Conservation (phyloP, 2,888 invertebrate species). For the Argyresthia goedartella region DNA sequence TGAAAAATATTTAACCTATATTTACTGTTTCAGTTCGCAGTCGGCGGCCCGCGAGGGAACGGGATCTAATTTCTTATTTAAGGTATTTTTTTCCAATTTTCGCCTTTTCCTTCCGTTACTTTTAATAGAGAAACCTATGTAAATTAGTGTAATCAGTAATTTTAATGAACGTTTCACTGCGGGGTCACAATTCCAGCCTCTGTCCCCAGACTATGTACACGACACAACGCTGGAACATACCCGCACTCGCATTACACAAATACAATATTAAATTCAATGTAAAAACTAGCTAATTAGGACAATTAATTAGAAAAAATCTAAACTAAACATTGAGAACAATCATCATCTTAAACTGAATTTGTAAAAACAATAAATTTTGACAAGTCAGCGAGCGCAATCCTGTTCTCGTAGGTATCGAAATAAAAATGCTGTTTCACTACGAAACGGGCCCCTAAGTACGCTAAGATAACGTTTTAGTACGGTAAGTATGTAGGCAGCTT, state of each 20-base stretch:
- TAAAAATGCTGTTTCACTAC: constrained; percentile 14
- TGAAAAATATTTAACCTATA: neutral
- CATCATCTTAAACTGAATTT: constrained; percentile 8
- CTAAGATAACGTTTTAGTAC: neutral
- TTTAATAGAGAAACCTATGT: constrained; percentile 47
- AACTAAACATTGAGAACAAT: constrained; percentile 36
- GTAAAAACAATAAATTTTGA: neutral
- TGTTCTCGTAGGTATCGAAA: constrained; percentile 5
- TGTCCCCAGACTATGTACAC: constrained; percentile 22
- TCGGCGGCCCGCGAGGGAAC: constrained; percentile 21
- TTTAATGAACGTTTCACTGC: constrained; percentile 27
- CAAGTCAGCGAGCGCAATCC: neutral
- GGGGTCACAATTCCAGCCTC: constrained; percentile 14
- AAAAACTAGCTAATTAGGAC: constrained; percentile 44
- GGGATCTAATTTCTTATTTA: constrained; percentile 26
- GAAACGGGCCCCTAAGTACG: constrained; percentile 12
- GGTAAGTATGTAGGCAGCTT: neutral
- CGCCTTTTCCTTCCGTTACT: constrained; percentile 19
- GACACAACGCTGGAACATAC: constrained; percentile 9
- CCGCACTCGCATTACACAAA: constrained; percentile 18
- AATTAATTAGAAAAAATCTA: constrained; percentile 37
- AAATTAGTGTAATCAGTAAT: constrained; percentile 35
- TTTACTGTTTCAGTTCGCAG: constrained; percentile 11
- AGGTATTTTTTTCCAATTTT: constrained; percentile 29
- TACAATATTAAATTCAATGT: constrained; percentile 28